phyloP scores from a whole-genome alignment of 2,888 invertebrate genomes.

The Ochropleura plecta region DNA sequence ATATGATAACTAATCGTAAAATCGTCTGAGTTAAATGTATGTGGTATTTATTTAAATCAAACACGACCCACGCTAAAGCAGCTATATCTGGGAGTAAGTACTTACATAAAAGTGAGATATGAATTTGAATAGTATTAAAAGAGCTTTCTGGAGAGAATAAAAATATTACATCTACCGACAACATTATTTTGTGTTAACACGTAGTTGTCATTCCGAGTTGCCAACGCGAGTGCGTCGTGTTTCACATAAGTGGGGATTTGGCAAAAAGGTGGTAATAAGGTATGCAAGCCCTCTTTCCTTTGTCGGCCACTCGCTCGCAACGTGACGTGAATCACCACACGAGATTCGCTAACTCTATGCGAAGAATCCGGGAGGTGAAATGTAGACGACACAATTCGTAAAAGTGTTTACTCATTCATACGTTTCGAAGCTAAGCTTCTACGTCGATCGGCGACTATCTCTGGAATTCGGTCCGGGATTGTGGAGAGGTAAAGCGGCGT shows the following conservation, averaged over 20 bases:
- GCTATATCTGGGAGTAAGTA: slow-evolving; percentile 16
- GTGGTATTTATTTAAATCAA: slow-evolving; percentile 39
- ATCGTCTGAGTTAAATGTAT: background rate
- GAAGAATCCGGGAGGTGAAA: slow-evolving; percentile 81
- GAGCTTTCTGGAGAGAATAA: slow-evolving; percentile 59
- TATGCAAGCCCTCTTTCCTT: slow-evolving; percentile 90
- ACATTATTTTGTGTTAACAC: slow-evolving; percentile 76
- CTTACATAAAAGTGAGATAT: slow-evolving; percentile 30
- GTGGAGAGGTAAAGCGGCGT: slow-evolving; percentile 69
- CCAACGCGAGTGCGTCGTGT: slow-evolving; percentile 83
- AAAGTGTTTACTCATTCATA: slow-evolving; percentile 83
- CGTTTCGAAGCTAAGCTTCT: slow-evolving; percentile 70
- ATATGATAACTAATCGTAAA: background rate
- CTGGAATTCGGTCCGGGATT: slow-evolving; percentile 68
- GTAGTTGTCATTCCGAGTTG: slow-evolving; percentile 84
- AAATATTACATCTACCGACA: slow-evolving; percentile 67
- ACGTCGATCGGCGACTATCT: slow-evolving; percentile 69
- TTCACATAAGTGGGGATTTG: slow-evolving; percentile 88
- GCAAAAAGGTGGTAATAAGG: slow-evolving; percentile 90
- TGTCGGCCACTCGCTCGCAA: slow-evolving; percentile 89
- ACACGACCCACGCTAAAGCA: slow-evolving; percentile 34
- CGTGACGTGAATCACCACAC: slow-evolving; percentile 87
- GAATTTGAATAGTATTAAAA: slow-evolving; percentile 56
- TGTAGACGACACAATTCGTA: slow-evolving; percentile 79
- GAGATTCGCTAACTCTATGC: slow-evolving; percentile 84